Evolutionary conservation across 2,888 invertebrate genomes (phyloP).

Genomic region (Schizaphis graminum): DNA sequence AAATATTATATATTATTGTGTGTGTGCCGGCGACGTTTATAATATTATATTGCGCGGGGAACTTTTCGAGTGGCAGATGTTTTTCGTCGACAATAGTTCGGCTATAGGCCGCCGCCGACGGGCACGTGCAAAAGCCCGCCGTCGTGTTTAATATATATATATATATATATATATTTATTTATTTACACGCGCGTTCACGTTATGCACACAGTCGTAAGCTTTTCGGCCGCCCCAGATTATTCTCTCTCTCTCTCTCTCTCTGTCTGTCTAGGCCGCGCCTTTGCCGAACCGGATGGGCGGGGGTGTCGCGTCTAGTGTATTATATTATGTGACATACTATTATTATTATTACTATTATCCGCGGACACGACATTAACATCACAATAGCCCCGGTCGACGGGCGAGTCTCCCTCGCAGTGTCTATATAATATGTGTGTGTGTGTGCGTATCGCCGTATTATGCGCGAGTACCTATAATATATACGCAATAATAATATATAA

Average conservation of each 20-base stretch:
- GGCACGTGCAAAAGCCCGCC: background rate
- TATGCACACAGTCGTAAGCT: background rate
- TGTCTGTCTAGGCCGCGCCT: background rate
- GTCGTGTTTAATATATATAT: background rate
- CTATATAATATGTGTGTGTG: background rate
- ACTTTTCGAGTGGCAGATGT: slow-evolving; percentile 13
- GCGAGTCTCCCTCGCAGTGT: background rate
- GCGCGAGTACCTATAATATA: too few species aligned
- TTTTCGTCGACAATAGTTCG: background rate
- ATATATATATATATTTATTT: too few species aligned
- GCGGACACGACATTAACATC: slow-evolving; percentile 1
- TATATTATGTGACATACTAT: background rate
- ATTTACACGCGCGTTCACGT: background rate
- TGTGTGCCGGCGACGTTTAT: background rate
- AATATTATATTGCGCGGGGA: background rate
- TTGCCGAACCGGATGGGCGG: background rate
- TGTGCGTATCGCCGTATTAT: too few species aligned
- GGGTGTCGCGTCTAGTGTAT: background rate
- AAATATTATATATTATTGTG: background rate
- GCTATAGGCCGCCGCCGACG: background rate
- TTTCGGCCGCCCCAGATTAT: background rate
- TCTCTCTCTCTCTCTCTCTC: too few species aligned
- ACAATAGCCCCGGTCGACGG: background rate
- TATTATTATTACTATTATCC: slow-evolving; percentile 23
- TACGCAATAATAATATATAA: background rate